phyloP scores from a whole-genome alignment of 2,888 invertebrate species.

The Elgonia sp. region DNA sequence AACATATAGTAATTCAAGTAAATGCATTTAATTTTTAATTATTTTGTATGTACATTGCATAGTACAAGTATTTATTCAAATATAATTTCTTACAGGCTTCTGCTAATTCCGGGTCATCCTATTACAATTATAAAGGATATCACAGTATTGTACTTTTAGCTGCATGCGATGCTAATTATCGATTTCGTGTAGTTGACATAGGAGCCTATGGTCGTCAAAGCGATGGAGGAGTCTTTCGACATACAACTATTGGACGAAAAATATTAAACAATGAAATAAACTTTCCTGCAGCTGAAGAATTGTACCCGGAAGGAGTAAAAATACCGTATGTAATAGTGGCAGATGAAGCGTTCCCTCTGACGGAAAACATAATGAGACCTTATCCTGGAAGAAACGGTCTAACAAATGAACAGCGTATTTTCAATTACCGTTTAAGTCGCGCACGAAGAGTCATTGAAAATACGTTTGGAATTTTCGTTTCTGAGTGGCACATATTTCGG shows the following conservation, averaged over 20 bases:
- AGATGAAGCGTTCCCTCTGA: slow-evolving; percentile 31
- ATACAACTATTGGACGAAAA: too few species aligned
- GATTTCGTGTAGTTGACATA: slow-evolving; percentile 45
- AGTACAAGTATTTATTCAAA: too few species aligned
- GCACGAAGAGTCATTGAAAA: slow-evolving; percentile 64
- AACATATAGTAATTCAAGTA: slow-evolving; percentile 23
- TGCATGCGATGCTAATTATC: slow-evolving; percentile 41
- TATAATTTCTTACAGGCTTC: slow-evolving; percentile 38
- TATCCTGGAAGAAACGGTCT: slow-evolving; percentile 43
- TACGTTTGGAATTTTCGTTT: slow-evolving; percentile 57
- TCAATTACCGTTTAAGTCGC: slow-evolving; percentile 67
- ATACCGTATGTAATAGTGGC: slow-evolving; percentile 14
- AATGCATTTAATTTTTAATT: background rate
- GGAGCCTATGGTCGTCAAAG: slow-evolving; percentile 55
- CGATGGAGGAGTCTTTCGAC: background rate
- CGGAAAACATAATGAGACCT: slow-evolving; percentile 46
- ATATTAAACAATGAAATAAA: too few species aligned
- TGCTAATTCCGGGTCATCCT: slow-evolving; percentile 74
- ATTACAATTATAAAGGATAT: slow-evolving; percentile 69
- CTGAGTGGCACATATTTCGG: slow-evolving; percentile 52
- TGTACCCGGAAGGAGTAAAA: too few species aligned
- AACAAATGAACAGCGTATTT: slow-evolving; percentile 24
- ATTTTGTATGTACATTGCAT: too few species aligned
- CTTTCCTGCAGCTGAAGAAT: too few species aligned
- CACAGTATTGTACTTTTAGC: slow-evolving; percentile 60